Base-by-base conservation (phyloP, 2,888 invertebrate genomes). In the Seira sanloemensis region DNA sequence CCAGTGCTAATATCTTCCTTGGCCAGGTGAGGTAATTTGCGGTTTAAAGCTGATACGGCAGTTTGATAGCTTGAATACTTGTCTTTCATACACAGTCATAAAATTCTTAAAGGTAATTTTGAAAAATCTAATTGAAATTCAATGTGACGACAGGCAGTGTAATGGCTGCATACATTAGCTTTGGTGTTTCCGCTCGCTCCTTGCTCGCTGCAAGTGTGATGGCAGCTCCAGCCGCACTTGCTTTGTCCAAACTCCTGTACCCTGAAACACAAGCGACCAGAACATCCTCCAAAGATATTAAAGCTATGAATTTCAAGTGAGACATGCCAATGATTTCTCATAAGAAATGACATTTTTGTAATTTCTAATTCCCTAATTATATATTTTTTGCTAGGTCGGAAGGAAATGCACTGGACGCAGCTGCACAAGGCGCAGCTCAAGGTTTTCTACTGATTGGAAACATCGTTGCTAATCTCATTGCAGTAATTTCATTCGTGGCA, bases 131-230 rank as follows among this genome's bases (percentile, higher is more conserved):
- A n/a, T n/a, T n/a, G n/a, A n/a, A n/a, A n/a, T 37, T 37, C 37
- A 37, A 37, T 7, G 5, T 37, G 37, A 7, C 37, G 37, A 37
- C 92, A 94, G 95, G 95, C 16, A 95, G 97, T 0, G 97, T 98
- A 0, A 92, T 99, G 90, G 98, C 97, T 0, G 97, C 98, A 0
- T 99, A 98, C 91, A 96, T 98, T 76, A 93, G 93, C 1, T 97
- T 97, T 91, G 98, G 98, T 0, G 97, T 97, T 0, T 94, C 95
- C 71, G 94, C 98, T 0, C 94, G 96, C 0, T 96, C 98, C 91
- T 92, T 99, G 54, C 94, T 99, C 86, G 97, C 98, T 0, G 97
- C 98, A 0, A 96, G 97, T 86, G 95, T 99, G 0, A 98, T 99
- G 98, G 97, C 98, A 0, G 98, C 98, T 0, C 82, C 85, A 1